These are phyloP conservation scores for Lepus timidus DNA, from an alignment of 2,113 vertebrate species.

Conservation along the genomic window DNA sequence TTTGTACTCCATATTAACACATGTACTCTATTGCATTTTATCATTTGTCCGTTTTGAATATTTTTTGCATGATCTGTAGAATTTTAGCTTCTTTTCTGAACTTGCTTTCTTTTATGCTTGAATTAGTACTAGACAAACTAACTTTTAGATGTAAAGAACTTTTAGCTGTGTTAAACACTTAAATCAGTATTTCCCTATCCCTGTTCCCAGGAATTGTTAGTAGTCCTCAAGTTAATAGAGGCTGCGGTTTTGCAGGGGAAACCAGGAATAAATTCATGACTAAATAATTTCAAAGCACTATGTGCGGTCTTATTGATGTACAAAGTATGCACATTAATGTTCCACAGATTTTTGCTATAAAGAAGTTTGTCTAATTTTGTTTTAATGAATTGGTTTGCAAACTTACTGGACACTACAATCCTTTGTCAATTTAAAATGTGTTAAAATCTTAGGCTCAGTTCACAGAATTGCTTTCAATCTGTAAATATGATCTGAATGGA, in stretches of 20 bases:
- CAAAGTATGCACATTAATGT: not conserved
- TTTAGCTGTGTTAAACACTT: not conserved
- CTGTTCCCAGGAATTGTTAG: slow-evolving; percentile 33
- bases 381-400: slow-evolving; percentile 2
- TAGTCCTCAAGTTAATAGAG: not conserved
- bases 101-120: slow-evolving; percentile 44
- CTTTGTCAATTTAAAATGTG: slow-evolving; percentile 31
- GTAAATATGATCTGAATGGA: slow-evolving; percentile 19
- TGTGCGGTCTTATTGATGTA: not conserved
- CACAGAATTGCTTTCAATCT: not conserved
- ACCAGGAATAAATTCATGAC: not conserved
- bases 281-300: slow-evolving; percentile 13
- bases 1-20: not conserved
- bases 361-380: slow-evolving; percentile 23
- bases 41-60: not conserved
- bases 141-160: slow-evolving; percentile 57
- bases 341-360: slow-evolving; percentile 38
- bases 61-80: slow-evolving; percentile 19
- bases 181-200: slow-evolving; percentile 18
- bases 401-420: not conserved
- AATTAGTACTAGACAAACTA: slow-evolving; percentile 32
- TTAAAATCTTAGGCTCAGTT: slow-evolving; percentile 30
- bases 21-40: not conserved
- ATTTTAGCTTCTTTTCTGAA: slow-evolving; percentile 53
- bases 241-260: not conserved